Evolutionary conservation across 2,113 vertebrate species (phyloP), one percentile per base, ranked within the genome.

Genomic region (Pteronura brasiliensis): DNA sequence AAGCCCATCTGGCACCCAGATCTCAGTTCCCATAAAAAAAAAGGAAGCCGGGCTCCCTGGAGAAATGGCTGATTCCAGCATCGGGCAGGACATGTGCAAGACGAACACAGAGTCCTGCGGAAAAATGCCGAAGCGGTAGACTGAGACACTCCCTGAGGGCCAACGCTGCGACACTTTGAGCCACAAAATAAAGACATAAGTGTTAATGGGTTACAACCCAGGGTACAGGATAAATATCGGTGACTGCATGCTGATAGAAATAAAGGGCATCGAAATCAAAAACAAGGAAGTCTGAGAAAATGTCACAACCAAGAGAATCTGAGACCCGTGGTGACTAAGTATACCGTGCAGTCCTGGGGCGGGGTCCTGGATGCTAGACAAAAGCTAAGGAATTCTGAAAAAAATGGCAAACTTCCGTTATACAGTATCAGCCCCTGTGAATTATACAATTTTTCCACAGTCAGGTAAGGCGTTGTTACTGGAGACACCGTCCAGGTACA

Each of bases 21-120:
- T 42, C 11, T 67, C 20, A 71, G 23, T 27, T 42, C 25, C 3
- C 39, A 44, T 42, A 44, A 74, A 42, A 44, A 6, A 27, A 27
- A 71, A 27, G 39, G 39, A 76, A 44, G 25, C 72, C 8, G 39
- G 25, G 39, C 39, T 76, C 25, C 72, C 6, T 15, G 39, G 25
- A 29, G 25, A 29, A 74, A 76, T 1, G 39, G 14, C 25, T 8
- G 1, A 6, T 14, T 42, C 14, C 13, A 17, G 39, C 13, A 25
- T 3, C 0, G 6, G 39, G 1, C 1, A 14, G 39, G 13, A 44
- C 21, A 13, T 29, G 13, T 29, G 13, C 25, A 27, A 29, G 72
- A 29, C 1, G 7, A 17, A 44, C 39, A 13, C 15, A 27, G 39
- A 76, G 25, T 13, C 6, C 72, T 0, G 14, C 0, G 39, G 13